A percentile compares a stretch with the other conserved stretches of the same genome.
Evolutionary conservation across 2,888 invertebrate genomes (phyloP).

Genomic region (Zygogramma bicolorata): DNA sequence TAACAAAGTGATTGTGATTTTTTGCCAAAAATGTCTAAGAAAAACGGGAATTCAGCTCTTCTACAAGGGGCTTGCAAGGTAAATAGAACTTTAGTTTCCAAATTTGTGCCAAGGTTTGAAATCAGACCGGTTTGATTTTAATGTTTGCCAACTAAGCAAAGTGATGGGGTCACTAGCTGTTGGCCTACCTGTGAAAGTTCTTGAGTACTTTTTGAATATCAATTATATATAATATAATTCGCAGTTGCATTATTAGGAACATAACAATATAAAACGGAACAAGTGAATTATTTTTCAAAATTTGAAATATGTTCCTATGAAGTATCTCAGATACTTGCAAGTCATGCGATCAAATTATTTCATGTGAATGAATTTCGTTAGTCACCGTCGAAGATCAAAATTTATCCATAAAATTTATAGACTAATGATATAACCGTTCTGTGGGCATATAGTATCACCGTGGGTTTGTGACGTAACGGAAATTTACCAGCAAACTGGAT

Average conservation of each 20-base stretch:
- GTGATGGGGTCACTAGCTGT: background rate
- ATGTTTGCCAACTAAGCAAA: constrained; percentile 1
- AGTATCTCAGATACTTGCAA: no score
- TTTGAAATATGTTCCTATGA: background rate
- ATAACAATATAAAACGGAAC: no score
- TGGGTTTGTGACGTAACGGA: constrained; percentile 39
- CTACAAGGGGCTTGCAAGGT: constrained; percentile 60
- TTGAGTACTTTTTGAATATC: background rate
- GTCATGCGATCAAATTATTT: no score
- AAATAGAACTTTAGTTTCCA: constrained; percentile 42
- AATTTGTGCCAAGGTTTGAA: background rate
- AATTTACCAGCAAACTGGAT: constrained; percentile 35
- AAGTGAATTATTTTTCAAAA: no score
- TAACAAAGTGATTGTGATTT: constrained; percentile 39
- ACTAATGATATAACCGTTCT: no score
- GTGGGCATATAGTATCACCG: background rate
- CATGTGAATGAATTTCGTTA: no score
- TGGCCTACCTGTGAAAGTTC: background rate
- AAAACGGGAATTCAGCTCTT: constrained; percentile 52
- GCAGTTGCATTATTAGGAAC: no score
- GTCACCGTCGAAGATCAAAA: background rate
- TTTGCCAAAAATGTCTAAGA: constrained; percentile 55
- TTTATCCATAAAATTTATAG: background rate
- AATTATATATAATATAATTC: no score
- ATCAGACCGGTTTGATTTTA: background rate